Conservation (phyloP, 2,113 vertebrate species). For the Oreocharis arfaki region DNA sequence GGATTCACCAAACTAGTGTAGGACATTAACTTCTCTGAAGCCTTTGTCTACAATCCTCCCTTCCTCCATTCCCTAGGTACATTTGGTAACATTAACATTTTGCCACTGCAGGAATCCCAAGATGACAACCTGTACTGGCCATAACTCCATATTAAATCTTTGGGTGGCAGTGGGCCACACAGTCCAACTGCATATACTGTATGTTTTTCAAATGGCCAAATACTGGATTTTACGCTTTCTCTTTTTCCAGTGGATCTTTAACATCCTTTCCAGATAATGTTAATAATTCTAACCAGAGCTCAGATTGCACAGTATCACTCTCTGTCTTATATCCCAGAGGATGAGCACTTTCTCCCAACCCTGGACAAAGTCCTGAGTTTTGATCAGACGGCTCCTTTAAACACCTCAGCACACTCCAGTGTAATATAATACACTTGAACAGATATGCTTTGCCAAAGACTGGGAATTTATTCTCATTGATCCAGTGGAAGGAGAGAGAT, state of each 20-base stretch:
- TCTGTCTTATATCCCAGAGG: not conserved
- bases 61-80: not conserved
- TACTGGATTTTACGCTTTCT: not conserved
- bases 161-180: not conserved
- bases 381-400: not conserved
- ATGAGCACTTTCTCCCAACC: not conserved
- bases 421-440: not conserved
- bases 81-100: not conserved
- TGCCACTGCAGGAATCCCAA: not conserved
- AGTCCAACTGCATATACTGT: not conserved
- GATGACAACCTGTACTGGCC: fast-evolving
- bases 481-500: not conserved
- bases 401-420: not conserved
- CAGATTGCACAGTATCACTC: not conserved
- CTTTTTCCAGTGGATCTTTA: not conserved
- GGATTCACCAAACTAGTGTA: not conserved
- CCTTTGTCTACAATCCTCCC: not conserved
- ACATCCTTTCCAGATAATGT: not conserved
- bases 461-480: not conserved
- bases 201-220: not conserved
- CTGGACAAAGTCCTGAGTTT: not conserved
- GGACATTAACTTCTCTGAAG: not conserved
- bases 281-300: not conserved
- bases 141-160: not conserved
- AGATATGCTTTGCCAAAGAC: not conserved